Evolutionary conservation across 2,888 invertebrate genomes (phyloP).

Genomic region (Erebia palarica): DNA sequence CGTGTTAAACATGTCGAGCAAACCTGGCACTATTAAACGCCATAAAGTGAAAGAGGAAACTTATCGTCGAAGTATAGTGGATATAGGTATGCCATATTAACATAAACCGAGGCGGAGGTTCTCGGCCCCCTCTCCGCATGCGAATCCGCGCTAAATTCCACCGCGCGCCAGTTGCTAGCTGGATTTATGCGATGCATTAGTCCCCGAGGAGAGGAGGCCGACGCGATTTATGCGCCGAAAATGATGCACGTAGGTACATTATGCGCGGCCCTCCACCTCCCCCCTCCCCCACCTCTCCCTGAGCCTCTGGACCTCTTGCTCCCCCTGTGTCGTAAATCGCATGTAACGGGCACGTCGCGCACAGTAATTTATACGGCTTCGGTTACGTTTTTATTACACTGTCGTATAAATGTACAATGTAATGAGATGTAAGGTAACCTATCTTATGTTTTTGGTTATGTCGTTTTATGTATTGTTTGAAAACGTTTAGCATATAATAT

Average conservation of each 20-base stretch:
- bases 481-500: too few species aligned
- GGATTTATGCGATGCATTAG: slow-evolving; percentile 46
- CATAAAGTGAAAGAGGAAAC: too few species aligned
- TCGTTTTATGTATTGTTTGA: not conserved
- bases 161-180: not conserved
- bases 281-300: too few species aligned
- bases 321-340: not conserved
- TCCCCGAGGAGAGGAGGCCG: slow-evolving; percentile 18
- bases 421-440: not conserved
- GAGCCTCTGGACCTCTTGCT: not conserved
- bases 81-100: too few species aligned
- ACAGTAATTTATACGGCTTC: slow-evolving; percentile 23
- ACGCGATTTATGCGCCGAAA: slow-evolving; percentile 37
- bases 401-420: not conserved
- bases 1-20: too few species aligned
- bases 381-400: slow-evolving; percentile 17
- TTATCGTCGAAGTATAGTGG: too few species aligned
- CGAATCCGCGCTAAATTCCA: not conserved
- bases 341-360: slow-evolving; percentile 14
- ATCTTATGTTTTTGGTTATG: not conserved
- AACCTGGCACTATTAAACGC: too few species aligned
- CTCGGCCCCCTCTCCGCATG: slow-evolving; percentile 5
- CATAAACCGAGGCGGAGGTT: not conserved
- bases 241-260: slow-evolving; percentile 35
- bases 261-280: not conserved